A percentile compares a stretch with the other conserved stretches of the same genome.
Conservation (phyloP, 2,113 vertebrate genomes). For the Gymnobelideus leadbeateri region DNA sequence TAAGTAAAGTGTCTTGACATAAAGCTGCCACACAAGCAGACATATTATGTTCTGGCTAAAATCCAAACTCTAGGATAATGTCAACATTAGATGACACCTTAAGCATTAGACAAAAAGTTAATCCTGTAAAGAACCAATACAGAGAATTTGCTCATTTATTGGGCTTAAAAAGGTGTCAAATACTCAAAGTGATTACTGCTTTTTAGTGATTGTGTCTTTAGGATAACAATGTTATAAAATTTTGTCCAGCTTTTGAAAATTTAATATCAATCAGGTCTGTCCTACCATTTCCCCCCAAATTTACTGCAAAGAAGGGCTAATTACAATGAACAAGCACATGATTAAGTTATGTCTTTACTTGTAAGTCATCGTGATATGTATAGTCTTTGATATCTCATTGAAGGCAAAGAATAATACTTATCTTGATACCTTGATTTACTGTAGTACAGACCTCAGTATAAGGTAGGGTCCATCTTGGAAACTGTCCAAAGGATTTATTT, state of each 20-base stretch:
- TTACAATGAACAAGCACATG: neutral
- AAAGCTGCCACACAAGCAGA: neutral
- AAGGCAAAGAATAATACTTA: fast-evolving
- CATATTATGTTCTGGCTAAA: fast-evolving
- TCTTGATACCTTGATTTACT: neutral
- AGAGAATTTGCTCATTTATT: fast-evolving
- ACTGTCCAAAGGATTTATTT: fast-evolving
- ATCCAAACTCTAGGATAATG: neutral
- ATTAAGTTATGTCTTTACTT: neutral
- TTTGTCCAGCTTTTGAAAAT: neutral
- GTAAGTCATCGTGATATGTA: neutral
- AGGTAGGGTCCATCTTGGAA: fast-evolving
- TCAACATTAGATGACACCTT: neutral
- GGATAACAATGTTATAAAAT: neutral
- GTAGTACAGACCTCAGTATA: fast-evolving
- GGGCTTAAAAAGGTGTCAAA: neutral
- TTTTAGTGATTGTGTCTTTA: neutral
- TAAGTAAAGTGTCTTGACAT: neutral
- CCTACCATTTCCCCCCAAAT: neutral
- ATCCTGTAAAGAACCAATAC: neutral
- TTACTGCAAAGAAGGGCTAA: neutral
- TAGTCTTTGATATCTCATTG: neutral
- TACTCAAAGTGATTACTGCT: neutral
- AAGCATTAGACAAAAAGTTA: neutral
- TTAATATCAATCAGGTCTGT: neutral